A percentile compares a stretch with the other conserved stretches of the same genome.
Conservation (phyloP, 2,797 vertebrate genomes). For the Sylvilagus floridanus region DNA sequence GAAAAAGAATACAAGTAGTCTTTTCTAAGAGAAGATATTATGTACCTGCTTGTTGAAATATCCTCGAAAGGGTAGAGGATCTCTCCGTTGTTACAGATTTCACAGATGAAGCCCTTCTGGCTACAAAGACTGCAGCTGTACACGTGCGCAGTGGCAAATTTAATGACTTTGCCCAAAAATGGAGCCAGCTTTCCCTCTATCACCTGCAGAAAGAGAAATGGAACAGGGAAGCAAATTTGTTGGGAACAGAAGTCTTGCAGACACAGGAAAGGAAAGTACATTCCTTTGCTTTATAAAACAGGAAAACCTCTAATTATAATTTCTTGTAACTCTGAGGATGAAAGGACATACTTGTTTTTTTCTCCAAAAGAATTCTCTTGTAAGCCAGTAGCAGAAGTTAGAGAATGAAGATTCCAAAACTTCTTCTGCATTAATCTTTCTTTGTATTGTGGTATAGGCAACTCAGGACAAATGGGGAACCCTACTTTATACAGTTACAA, state of each 20-base stretch:
- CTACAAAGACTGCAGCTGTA: slow-evolving; percentile 98
- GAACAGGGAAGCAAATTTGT: slow-evolving; percentile 52
- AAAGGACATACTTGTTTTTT: slow-evolving; percentile 47
- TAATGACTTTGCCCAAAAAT: slow-evolving; percentile 98
- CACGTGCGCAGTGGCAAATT: slow-evolving; percentile 97
- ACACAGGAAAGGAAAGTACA: slow-evolving; percentile 58
- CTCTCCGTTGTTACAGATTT: slow-evolving; percentile 97
- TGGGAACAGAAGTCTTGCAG: slow-evolving; percentile 67
- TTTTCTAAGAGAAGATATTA: slow-evolving; percentile 62
- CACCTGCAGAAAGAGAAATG: slow-evolving; percentile 90
- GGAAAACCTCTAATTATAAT: slow-evolving; percentile 81
- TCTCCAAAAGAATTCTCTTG: slow-evolving; percentile 60
- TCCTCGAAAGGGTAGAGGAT: slow-evolving; percentile 99
- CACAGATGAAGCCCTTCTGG: slow-evolving; percentile 99
- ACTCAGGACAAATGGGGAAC: not conserved
- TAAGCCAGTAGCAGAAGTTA: slow-evolving; percentile 48
- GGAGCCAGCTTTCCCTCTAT: slow-evolving; percentile 98
- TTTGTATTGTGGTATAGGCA: not conserved
- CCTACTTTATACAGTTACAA: not conserved
- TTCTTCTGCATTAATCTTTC: slow-evolving; percentile 48
- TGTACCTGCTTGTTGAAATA: slow-evolving; percentile 95
- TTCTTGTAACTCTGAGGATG: slow-evolving; percentile 74
- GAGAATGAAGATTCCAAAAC: slow-evolving; percentile 58
- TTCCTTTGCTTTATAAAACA: slow-evolving; percentile 73
- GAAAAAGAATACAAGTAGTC: not conserved